Conservation (phyloP, 1,140 invertebrate species). For the Pseudomyrmex sp. region DNA sequence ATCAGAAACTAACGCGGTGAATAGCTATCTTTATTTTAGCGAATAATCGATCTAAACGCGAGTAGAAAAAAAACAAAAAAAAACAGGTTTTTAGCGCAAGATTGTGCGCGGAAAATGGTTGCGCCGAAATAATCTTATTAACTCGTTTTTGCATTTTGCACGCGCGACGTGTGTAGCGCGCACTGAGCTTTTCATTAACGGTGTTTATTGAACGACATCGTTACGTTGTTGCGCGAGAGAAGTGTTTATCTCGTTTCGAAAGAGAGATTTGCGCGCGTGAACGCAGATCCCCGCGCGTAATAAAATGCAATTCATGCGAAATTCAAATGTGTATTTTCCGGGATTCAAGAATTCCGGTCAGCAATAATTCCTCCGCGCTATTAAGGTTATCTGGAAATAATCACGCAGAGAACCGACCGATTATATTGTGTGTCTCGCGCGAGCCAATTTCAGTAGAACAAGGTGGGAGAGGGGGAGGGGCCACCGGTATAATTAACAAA, state of each 20-base stretch:
- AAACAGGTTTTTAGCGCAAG: not conserved
- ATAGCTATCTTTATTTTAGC: slow-evolving; percentile 22
- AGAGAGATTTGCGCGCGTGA: not conserved
- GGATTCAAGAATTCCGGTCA: slow-evolving; percentile 38
- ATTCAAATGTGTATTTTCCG: slow-evolving; percentile 54
- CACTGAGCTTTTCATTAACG: not conserved
- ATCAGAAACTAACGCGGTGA: not conserved
- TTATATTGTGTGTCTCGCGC: slow-evolving; percentile 63
- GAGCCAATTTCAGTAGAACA: slow-evolving; percentile 57
- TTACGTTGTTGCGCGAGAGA: not conserved
- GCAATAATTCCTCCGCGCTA: slow-evolving; percentile 63
- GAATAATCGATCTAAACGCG: slow-evolving; percentile 4
- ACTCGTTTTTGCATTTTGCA: too few relatives aligned
- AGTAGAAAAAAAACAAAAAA: not conserved
- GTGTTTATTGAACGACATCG: not conserved
- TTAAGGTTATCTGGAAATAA: slow-evolving; percentile 63
- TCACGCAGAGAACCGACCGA: slow-evolving; percentile 17
- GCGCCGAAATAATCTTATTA: too few relatives aligned
- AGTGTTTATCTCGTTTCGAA: not conserved
- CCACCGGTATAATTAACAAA: slow-evolving; percentile 64
- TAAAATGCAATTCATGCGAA: slow-evolving; percentile 56
- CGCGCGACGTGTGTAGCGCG: not conserved
- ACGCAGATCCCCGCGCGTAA: not conserved
- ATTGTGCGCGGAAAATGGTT: too few relatives aligned
- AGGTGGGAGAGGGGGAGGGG: not conserved